Base-by-base conservation (phyloP, 2,113 vertebrate species). In the Thunnus thynnus region DNA sequence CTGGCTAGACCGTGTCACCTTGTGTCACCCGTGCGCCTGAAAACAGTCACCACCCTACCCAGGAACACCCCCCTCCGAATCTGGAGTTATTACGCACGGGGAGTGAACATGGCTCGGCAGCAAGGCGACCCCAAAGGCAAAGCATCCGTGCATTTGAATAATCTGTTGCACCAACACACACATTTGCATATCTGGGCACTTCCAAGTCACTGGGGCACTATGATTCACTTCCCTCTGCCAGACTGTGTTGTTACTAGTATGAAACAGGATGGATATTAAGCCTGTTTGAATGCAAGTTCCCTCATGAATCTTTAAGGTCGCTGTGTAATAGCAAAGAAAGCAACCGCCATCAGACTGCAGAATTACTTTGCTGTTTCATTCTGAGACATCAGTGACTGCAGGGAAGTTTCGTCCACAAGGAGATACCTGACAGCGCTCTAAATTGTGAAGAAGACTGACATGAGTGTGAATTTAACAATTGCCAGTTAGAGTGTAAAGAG, bases 121-220 rank as follows among this genome's bases (percentile, higher is more conserved):
- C 58, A 1, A 67, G 88, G 89, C 88, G 36, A 70, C 90, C 87
- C 91, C 72, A 56, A 44, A 82, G 85, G 90, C 90, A 73, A 80
- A 82, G 70, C 85, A 55, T 50, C 81, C 58, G 44, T 8, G 75
- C 88, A 84, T 93, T 90, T 92, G 86, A 90, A 92, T 94, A 93
- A 93, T 92, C 90, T 83, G 81, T 85, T 71, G 85, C 86, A 78
- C 78, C 84, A 50, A 87, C 69, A 84, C 87, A 65, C 52, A 56
- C 86, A 94, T 94, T 93, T 91, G 88, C 93, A 94, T 94, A 85
- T 88, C 52, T 16, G 56, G 78, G 85, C 87, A 83, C 82, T 89
- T 91, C 83, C 75, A 84, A 81, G 80, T 78, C 86, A 78, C 91
- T n/a, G 74, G 91, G 91, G 89, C 79, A 50, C 82, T 10, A 73